Conservation (phyloP, 2,113 vertebrate species). For the Oophaga pumilio region DNA sequence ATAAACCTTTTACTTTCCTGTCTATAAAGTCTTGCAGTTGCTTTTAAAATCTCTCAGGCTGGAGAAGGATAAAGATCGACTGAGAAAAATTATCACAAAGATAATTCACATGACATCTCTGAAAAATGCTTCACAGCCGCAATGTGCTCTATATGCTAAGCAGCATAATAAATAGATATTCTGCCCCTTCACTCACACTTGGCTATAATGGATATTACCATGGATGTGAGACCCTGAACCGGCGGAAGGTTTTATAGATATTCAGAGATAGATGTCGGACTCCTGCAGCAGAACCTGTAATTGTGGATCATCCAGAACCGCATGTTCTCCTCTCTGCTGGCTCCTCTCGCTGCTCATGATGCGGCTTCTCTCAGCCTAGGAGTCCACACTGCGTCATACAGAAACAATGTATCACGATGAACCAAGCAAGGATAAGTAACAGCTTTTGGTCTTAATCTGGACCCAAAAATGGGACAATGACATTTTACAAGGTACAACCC, state of each 20-base stretch:
- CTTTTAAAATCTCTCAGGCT: conserved; percentile 18
- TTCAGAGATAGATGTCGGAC: neutral
- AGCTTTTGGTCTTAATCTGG: too few species aligned
- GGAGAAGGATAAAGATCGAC: conserved; percentile 22
- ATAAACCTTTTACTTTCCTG: conserved; percentile 47
- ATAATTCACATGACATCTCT: conserved; percentile 27
- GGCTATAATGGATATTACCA: conserved; percentile 18
- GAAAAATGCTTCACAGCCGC: conserved; percentile 40
- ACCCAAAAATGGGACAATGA: too few species aligned
- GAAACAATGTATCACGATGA: too few species aligned
- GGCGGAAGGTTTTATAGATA: neutral
- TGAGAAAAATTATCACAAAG: conserved; percentile 43
- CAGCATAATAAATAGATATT: conserved; percentile 38
- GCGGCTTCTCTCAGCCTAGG: neutral
- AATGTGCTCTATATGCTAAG: conserved; percentile 56
- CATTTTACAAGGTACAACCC: too few species aligned
- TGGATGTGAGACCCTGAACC: neutral
- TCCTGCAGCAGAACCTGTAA: neutral
- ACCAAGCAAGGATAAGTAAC: too few species aligned
- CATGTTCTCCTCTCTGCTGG: neutral
- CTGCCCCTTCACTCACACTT: conserved; percentile 18
- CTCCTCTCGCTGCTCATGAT: neutral
- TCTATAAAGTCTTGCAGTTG: conserved; percentile 44
- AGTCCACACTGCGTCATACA: too few species aligned
- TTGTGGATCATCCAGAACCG: neutral